These are phyloP conservation scores for Patagioenas fasciata DNA, from an alignment of 2,113 vertebrate genomes.

Conservation along the genomic window DNA sequence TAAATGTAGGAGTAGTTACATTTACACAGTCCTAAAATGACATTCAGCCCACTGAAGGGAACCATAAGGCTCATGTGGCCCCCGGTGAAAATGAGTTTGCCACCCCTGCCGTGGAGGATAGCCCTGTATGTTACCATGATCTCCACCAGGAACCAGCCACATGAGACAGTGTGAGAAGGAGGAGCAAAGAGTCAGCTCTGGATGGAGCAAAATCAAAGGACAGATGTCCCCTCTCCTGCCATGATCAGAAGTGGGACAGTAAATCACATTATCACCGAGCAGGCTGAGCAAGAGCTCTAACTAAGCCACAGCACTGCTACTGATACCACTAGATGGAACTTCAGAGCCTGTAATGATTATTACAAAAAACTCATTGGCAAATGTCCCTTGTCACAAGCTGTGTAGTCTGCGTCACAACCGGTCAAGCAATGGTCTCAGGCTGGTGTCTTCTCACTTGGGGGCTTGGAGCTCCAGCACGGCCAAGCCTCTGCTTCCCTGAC, in stretches of 20 bases:
- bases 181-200: not conserved
- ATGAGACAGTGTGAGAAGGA: not conserved
- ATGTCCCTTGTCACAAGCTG: not conserved
- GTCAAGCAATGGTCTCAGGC: not conserved
- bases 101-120: accelerated
- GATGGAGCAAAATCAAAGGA: not conserved
- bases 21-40: no score
- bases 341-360: not conserved
- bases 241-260: not conserved
- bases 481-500: not conserved
- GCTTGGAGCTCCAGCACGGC: not conserved
- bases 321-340: not conserved
- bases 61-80: no score
- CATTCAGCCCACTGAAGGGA: no score
- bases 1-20: no score
- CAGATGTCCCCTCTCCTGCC: not conserved
- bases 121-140: not conserved
- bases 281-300: not conserved
- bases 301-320: not conserved
- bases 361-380: not conserved
- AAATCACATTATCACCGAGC: not conserved
- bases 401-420: not conserved
- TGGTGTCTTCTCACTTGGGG: not conserved
- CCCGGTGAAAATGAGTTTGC: no score
- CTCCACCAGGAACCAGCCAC: not conserved